Evolutionary conservation across 2,797 vertebrate species (phyloP).

Genomic region (Myotis vivesi): DNA sequence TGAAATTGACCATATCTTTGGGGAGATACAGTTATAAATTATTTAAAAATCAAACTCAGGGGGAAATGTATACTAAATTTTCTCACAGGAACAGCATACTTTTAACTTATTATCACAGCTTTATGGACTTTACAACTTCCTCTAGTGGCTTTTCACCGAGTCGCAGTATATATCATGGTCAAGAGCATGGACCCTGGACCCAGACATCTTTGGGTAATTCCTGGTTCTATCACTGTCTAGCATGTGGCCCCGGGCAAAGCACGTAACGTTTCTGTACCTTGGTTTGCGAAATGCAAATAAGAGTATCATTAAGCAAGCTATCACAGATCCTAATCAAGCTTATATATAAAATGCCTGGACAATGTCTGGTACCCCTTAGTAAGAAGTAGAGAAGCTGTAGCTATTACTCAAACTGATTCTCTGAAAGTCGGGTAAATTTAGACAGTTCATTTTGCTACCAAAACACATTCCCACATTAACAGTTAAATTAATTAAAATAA

Average conservation of each 20-base stretch:
- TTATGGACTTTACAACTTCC: not conserved
- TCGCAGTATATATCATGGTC: not conserved
- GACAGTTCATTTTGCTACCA: not conserved
- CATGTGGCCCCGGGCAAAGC: not conserved
- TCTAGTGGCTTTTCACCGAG: not conserved
- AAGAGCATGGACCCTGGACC: not conserved
- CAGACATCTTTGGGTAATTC: not conserved
- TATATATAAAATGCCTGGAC: not conserved
- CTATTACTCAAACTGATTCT: not conserved
- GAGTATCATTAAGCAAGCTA: not conserved
- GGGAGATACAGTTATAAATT: not conserved
- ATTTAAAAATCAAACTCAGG: not conserved
- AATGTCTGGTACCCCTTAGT: not conserved
- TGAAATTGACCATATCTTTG: not conserved
- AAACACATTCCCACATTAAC: not conserved
- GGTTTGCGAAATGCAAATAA: not conserved
- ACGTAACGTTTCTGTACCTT: not conserved
- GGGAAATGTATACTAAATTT: not conserved
- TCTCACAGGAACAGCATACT: not conserved
- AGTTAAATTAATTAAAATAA: not conserved
- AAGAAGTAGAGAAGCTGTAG: not conserved
- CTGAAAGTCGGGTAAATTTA: not conserved
- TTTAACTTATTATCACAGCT: not conserved
- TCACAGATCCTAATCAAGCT: not conserved
- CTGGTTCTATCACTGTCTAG: not conserved